Conservation (phyloP, 2,797 vertebrate genomes). For the Carapus acus region DNA sequence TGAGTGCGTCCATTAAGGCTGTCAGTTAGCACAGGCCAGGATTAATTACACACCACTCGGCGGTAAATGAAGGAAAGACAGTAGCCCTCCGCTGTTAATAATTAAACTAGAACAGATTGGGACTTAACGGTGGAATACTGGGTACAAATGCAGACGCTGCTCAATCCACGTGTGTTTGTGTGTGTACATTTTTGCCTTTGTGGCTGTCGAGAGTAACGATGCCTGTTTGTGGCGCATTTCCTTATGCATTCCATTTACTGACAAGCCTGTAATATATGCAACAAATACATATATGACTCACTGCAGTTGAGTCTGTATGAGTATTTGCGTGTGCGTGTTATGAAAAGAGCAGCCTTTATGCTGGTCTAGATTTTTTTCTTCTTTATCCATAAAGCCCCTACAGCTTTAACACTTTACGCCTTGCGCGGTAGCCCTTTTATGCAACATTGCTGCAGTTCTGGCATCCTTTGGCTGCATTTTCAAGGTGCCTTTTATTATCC, state of each 20-base stretch:
- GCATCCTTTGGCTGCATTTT: slow-evolving; percentile 9
- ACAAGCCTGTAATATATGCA: slow-evolving; percentile 1
- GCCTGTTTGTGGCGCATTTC: slow-evolving; percentile 30
- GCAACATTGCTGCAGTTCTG: slow-evolving; percentile 17
- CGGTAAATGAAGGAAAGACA: slow-evolving; percentile 68
- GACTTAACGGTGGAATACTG: slow-evolving; percentile 44
- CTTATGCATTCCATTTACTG: slow-evolving; percentile 9
- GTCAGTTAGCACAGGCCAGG: slow-evolving; percentile 65
- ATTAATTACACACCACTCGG: slow-evolving; percentile 66
- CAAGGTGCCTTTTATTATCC: slow-evolving; percentile 22
- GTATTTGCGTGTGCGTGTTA: slow-evolving; percentile 7
- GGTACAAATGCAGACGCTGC: too few relatives aligned
- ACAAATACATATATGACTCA: background rate
- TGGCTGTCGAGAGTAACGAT: slow-evolving; percentile 19
- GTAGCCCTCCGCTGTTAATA: slow-evolving; percentile 52
- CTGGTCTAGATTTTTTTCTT: slow-evolving; percentile 20
- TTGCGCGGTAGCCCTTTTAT: slow-evolving; percentile 16
- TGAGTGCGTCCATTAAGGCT: slow-evolving; percentile 67
- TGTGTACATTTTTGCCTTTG: slow-evolving; percentile 22
- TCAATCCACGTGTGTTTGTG: too few relatives aligned
- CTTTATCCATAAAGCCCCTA: slow-evolving; percentile 2
- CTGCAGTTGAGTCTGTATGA: background rate
- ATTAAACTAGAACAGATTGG: slow-evolving; percentile 68
- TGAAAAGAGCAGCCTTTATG: slow-evolving; percentile 10
- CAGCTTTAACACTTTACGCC: slow-evolving; percentile 1